phyloP scores from a whole-genome alignment of 2,113 vertebrate species.

The Hippocampus barbouri region DNA sequence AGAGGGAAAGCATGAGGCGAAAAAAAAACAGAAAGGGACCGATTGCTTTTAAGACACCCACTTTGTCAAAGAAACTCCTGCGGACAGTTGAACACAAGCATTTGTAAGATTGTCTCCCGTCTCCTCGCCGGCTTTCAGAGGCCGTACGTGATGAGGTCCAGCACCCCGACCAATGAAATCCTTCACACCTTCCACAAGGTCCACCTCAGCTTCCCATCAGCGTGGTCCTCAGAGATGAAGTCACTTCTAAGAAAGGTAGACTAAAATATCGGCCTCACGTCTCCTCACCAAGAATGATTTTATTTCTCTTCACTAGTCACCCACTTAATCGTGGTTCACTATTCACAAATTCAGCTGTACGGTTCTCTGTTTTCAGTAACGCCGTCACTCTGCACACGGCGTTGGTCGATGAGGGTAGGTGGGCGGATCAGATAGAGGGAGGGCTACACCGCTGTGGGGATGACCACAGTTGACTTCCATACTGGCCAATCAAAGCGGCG shows the following conservation, averaged over 20 bases:
- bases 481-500: too few relatives aligned
- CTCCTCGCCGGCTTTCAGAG: slow-evolving; percentile 71
- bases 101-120: slow-evolving; percentile 3
- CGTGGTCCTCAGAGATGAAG: slow-evolving; percentile 87
- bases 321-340: too few relatives aligned
- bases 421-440: too few relatives aligned
- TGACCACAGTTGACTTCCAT: too few relatives aligned
- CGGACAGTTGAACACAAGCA: slow-evolving; percentile 8
- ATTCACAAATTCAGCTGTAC: too few relatives aligned
- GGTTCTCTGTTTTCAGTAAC: too few relatives aligned
- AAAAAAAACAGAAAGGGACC: slow-evolving; percentile 3
- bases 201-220: slow-evolving; percentile 79
- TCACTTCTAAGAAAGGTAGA: slow-evolving; percentile 84
- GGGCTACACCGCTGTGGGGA: too few relatives aligned
- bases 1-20: neutral
- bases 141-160: slow-evolving; percentile 88
- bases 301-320: too few relatives aligned
- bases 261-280: too few relatives aligned
- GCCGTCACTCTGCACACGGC: neutral
- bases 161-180: slow-evolving; percentile 79
- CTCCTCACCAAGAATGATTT: too few relatives aligned
- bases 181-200: slow-evolving; percentile 81
- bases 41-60: slow-evolving; percentile 22
- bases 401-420: too few relatives aligned
- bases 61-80: slow-evolving; percentile 29